Conservation (phyloP, 2,888 invertebrate species). For the Drosophila meridiana region DNA sequence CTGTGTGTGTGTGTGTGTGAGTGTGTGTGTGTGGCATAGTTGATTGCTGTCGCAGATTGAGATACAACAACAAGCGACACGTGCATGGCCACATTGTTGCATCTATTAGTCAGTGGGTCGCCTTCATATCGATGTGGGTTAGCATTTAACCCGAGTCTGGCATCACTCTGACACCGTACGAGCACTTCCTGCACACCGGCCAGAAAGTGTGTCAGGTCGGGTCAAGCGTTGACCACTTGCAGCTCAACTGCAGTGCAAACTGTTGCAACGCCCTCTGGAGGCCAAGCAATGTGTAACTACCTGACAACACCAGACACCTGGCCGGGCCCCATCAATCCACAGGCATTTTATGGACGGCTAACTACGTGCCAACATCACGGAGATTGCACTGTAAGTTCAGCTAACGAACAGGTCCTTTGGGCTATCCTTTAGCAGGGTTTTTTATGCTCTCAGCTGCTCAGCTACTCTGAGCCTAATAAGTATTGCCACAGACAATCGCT, state of each 20-base stretch:
- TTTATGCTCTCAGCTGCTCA: background rate
- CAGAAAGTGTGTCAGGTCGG: slow-evolving; percentile 46
- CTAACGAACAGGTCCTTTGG: slow-evolving; percentile 1
- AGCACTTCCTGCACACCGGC: slow-evolving; percentile 29
- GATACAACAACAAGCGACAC: slow-evolving; percentile 21
- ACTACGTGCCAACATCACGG: slow-evolving; percentile 3
- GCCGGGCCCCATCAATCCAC: slow-evolving; percentile 18
- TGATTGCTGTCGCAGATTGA: slow-evolving; percentile 16
- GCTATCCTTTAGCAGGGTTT: background rate
- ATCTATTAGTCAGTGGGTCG: slow-evolving; percentile 33
- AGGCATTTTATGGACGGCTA: background rate
- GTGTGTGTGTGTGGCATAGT: slow-evolving; percentile 8
- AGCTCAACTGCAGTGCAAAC: slow-evolving; percentile 22
- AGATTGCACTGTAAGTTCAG: background rate
- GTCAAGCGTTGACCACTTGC: slow-evolving; percentile 51
- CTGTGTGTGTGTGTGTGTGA: background rate
- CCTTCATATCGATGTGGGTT: slow-evolving; percentile 16
- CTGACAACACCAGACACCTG: slow-evolving; percentile 20
- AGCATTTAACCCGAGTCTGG: slow-evolving; percentile 11
- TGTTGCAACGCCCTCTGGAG: slow-evolving; percentile 39
- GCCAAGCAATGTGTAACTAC: slow-evolving; percentile 16
- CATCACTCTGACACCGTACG: slow-evolving; percentile 13
- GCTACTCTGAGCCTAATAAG: background rate
- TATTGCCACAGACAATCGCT: background rate
- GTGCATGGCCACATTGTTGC: slow-evolving; percentile 39